A percentile compares a stretch with the other conserved stretches of the same genome.
Evolutionary conservation across 2,888 invertebrate species (phyloP).

Genomic region (Acronicta aceris): DNA sequence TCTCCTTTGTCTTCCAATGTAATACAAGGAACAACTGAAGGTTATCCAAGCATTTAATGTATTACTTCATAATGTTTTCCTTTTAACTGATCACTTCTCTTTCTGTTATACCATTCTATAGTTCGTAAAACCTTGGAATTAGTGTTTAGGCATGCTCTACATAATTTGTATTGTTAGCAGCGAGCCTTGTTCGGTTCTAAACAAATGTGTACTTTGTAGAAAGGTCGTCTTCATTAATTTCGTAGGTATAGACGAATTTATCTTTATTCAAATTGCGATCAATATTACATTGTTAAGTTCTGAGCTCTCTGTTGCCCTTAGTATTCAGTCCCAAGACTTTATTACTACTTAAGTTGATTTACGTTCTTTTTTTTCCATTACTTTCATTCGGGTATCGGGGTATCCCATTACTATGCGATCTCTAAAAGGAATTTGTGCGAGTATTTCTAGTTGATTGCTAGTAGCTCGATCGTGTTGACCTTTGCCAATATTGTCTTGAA

Average conservation of each 20-base stretch:
- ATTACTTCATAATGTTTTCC: constrained; percentile 34
- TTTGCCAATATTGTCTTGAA: not conserved
- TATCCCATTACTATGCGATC: not conserved
- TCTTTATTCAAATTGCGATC: constrained; percentile 3
- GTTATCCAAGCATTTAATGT: constrained; percentile 15
- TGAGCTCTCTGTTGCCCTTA: not conserved
- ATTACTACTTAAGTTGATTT: constrained; percentile 2
- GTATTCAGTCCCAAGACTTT: not conserved
- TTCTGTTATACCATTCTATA: constrained; percentile 32
- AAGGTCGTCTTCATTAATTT: constrained; percentile 37
- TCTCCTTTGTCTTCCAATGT: constrained; percentile 3
- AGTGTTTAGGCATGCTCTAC: constrained; percentile 51
- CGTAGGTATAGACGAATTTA: not conserved
- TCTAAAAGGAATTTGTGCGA: not conserved
- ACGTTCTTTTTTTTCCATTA: constrained; percentile 16
- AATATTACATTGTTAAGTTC: constrained; percentile 20
- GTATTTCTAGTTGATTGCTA: not conserved
- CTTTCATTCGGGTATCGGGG: constrained; percentile 8
- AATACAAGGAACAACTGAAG: constrained; percentile 19
- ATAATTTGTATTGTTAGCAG: constrained; percentile 54
- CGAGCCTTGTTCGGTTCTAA: constrained; percentile 39
- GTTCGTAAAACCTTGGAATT: constrained; percentile 46
- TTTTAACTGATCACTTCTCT: constrained; percentile 25
- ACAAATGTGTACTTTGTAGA: constrained; percentile 39
- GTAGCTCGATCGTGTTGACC: not conserved